Evolutionary conservation across 2,888 invertebrate species (phyloP), one percentile per base, ranked within the genome.

Genomic region (Drosophila kokeensis): DNA sequence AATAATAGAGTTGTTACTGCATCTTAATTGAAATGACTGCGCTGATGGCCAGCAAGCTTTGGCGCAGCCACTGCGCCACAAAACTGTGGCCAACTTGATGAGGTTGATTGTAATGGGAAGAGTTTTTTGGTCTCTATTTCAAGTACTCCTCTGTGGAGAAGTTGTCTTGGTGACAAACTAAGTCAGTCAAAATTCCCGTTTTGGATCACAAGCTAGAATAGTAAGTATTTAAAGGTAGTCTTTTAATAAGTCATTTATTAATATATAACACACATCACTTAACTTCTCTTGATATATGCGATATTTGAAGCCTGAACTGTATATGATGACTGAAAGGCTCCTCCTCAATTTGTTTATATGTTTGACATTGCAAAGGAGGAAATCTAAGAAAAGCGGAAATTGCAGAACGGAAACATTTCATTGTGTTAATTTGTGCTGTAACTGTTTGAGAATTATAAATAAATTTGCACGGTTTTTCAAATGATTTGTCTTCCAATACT

Each of bases 1-100:
- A 75, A 81, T 89, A 90, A 89, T 89, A 82, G 89, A 89, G 90
- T 81, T 89, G 89, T 89, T 89, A 90, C 83, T 87, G 85, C 73
- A 77, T 79, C 82, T 90, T 89, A 90, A 89, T 90, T 89, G 87
- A 87, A 86, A 74, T 70, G 73, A 38, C 54, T 55, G 13, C 13
- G 34, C 36, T 18, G 54, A 54, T 27, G 7, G 36, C 15, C 36
- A n/a, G 36, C 2, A n/a, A 27, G 4, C 54, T n/a, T 55, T 45
- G 7, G 2, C 21, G 21, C 15, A 21, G 21, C 21, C 38, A 29
- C 54, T 38, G 8, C 10, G 11, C 34, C 18, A 29, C 60, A 64
- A 6, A 42, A 49, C 53, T 30, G 21, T 38, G 36, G 15, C 30
- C 7, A 29, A 48, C 15, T 42, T 66, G n/a, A 10, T 10, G 34